Conservation (phyloP, 2,113 vertebrate species). For the Microcebus griseorufus region DNA sequence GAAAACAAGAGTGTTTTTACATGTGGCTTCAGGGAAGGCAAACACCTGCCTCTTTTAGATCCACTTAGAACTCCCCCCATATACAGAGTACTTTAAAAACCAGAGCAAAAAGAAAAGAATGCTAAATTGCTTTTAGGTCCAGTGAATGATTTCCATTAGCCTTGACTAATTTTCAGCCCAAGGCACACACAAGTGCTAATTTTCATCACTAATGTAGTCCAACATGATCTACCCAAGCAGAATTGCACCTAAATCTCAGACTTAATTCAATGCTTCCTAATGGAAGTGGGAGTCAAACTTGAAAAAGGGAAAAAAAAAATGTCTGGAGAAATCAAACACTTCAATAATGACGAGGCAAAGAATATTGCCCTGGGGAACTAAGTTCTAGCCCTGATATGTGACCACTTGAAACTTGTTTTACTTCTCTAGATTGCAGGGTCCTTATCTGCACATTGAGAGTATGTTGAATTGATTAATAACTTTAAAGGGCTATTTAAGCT, state of each 20-base stretch:
- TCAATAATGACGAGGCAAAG: not conserved
- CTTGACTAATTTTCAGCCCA: slow-evolving; percentile 70
- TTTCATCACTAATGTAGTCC: slow-evolving; percentile 55
- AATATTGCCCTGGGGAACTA: not conserved
- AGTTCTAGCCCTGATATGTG: not conserved
- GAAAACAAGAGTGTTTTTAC: slow-evolving; percentile 26
- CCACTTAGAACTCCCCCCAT: slow-evolving; percentile 24
- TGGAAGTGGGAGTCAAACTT: slow-evolving; percentile 22
- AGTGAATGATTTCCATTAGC: slow-evolving; percentile 57
- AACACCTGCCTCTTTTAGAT: slow-evolving; percentile 41
- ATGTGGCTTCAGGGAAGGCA: slow-evolving; percentile 34
- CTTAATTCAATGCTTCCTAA: slow-evolving; percentile 63
- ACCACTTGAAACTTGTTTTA: not conserved
- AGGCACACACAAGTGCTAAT: slow-evolving; percentile 59
- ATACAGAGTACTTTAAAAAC: slow-evolving; percentile 57
- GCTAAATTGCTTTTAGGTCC: slow-evolving; percentile 44
- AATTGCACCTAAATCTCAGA: slow-evolving; percentile 49
- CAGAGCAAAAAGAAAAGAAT: slow-evolving; percentile 57
- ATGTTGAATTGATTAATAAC: not conserved
- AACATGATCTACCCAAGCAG: slow-evolving; percentile 50
- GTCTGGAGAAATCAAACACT: not conserved
- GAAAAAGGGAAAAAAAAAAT: not conserved
- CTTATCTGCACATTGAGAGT: not conserved
- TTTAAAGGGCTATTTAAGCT: not conserved
- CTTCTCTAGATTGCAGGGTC: not conserved